These are phyloP conservation scores for Mohoua ochrocephala DNA, from an alignment of 2,113 vertebrate species.

Conservation along the genomic window DNA sequence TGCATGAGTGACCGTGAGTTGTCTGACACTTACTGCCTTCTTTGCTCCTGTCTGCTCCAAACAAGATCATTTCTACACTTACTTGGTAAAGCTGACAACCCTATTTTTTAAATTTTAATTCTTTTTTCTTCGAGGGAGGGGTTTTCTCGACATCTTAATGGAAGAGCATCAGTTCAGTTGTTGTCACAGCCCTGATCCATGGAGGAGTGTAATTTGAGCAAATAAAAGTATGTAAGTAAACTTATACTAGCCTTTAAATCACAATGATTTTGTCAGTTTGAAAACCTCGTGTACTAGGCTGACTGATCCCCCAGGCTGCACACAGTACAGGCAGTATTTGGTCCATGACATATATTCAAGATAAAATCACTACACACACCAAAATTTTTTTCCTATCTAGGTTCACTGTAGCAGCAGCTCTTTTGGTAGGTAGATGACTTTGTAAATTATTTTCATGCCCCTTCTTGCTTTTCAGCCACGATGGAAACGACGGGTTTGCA, in stretches of 20 bases:
- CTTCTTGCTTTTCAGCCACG: neutral
- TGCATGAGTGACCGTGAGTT: neutral
- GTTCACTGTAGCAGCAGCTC: neutral
- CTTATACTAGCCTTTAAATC: conserved; percentile 22
- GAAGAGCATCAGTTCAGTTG: neutral
- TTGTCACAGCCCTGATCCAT: neutral
- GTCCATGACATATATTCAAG: neutral
- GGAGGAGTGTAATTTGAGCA: neutral
- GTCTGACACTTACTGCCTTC: neutral
- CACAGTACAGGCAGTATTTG: neutral
- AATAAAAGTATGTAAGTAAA: conserved; percentile 6
- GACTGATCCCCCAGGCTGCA: neutral
- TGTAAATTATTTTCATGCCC: neutral
- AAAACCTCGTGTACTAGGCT: neutral
- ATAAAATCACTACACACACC: neutral
- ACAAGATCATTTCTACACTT: neutral
- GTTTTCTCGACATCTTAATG: conserved; percentile 5
- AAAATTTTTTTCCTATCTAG: neutral
- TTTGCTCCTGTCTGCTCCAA: neutral
- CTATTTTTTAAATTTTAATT: neutral
- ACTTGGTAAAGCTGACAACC: neutral
- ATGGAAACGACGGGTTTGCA: neutral
- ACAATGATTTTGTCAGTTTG: neutral
- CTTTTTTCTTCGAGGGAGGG: neutral
- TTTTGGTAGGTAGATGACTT: neutral